Conservation (phyloP, 64 coral and sea anemone genomes). For the Porites lutea region DNA sequence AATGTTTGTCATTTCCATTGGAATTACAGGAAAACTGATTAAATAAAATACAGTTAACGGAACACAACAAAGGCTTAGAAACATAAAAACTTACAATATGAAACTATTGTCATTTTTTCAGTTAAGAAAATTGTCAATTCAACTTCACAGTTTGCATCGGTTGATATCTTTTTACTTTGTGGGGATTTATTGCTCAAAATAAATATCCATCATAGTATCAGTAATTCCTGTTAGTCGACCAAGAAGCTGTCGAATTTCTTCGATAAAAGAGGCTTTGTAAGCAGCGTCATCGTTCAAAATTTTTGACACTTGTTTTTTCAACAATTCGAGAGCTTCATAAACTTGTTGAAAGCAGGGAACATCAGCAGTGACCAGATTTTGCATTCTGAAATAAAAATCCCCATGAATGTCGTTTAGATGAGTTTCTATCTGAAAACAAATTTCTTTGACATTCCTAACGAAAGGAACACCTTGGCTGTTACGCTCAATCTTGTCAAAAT, state of each 20-base stretch:
- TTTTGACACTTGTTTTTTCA: slow-evolving; percentile 91
- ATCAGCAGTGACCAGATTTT: slow-evolving; percentile 88
- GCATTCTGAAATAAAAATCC: slow-evolving; percentile 94
- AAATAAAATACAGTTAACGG: too few relatives aligned
- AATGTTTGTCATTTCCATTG: too few relatives aligned
- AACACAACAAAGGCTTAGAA: too few relatives aligned
- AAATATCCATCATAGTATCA: slow-evolving; percentile 85
- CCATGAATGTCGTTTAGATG: slow-evolving; percentile 90
- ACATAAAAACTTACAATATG: too few relatives aligned
- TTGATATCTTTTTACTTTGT: too few relatives aligned
- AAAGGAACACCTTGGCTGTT: slow-evolving; percentile 93
- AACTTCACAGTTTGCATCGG: neutral
- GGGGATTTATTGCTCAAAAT: slow-evolving; percentile 78
- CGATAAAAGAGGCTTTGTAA: slow-evolving; percentile 91
- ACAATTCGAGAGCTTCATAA: slow-evolving; percentile 84
- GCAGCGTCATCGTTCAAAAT: slow-evolving; percentile 81
- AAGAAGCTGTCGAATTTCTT: slow-evolving; percentile 91
- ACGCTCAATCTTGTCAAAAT: slow-evolving; percentile 77
- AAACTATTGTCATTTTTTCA: too few relatives aligned
- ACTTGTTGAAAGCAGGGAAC: slow-evolving; percentile 95
- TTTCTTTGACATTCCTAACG: slow-evolving; percentile 91
- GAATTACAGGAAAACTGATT: too few relatives aligned
- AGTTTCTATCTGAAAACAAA: slow-evolving; percentile 73
- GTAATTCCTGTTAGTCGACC: slow-evolving; percentile 75
- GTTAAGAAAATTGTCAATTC: neutral